Base-by-base conservation (phyloP, 2,888 invertebrate species). In the Magallana nippona region DNA sequence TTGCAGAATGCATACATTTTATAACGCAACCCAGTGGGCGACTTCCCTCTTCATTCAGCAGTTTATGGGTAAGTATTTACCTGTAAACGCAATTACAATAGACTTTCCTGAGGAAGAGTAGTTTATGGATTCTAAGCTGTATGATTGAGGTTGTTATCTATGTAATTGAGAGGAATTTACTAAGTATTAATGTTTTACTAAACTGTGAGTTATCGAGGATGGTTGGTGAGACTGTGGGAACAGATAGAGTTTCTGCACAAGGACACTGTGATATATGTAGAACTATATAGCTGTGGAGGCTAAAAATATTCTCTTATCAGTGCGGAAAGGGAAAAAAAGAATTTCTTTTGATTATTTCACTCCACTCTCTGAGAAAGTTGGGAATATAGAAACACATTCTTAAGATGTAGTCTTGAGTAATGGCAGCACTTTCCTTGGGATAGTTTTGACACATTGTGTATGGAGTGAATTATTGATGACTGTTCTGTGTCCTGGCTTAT, bases 391-490 rank as follows among this genome's bases (percentile, higher is more conserved):
- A 8, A 44, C 44, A n/a, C n/a, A n/a, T n/a, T 44, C 44, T 44
- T 44, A 44, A 44, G 44, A 44, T n/a, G n/a, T n/a, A 60, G 8
- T 0, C 13, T 17, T 60, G 60, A 60, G 17, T n/a, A 60, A 60
- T 60, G n/a, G 17, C 60, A 15, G n/a, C n/a, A 60, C n/a, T 17
- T 71, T 27, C 71, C 22, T 13, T 71, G 71, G 71, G 22, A 71
- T 15, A 60, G 3, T 13, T 71, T 2, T 71, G 71, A 27, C 71
- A 19, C 71, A 2, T 71, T 71, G 22, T 71, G 27, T 71, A 22
- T 27, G 15, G 71, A 27, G 27, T 71, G 27, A 71, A 71, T 71
- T 71, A 71, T 71, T 27, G 32, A 71, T 71, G 71, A 13, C 15
- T 27, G 15, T 71, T 22, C 27, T 19, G 19, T 15, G 22, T 27